These are phyloP conservation scores for Cyprinodon variegatus DNA, from an alignment of 2,113 vertebrate genomes.

Conservation along the genomic window DNA sequence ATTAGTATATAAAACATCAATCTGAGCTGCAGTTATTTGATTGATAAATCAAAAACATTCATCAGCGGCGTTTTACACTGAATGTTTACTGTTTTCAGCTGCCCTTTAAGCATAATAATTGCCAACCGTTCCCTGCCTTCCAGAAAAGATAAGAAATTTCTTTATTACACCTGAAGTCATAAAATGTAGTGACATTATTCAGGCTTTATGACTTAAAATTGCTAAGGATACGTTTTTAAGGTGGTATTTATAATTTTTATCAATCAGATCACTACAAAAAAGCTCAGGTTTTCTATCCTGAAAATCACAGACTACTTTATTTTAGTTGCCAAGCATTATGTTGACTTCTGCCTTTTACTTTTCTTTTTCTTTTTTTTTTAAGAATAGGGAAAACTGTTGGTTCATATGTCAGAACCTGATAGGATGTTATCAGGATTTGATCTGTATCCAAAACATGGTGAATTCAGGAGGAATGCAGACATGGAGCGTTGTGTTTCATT, in stretches of 20 bases:
- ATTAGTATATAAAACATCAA: neutral
- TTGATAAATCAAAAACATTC: neutral
- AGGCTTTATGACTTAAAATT: neutral
- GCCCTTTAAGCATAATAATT: neutral
- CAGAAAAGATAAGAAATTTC: neutral
- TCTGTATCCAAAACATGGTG: constrained; percentile 38
- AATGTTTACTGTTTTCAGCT: neutral
- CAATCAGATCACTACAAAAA: constrained; percentile 1
- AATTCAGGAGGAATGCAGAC: constrained; percentile 16
- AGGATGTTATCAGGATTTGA: constrained; percentile 25
- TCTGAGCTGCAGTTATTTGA: neutral
- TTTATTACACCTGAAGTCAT: neutral
- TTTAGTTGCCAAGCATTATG: constrained; percentile 26
- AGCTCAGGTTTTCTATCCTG: constrained; percentile 46
- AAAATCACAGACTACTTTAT: constrained; percentile 30
- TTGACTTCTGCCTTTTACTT: constrained; percentile 19
- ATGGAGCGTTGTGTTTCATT: neutral
- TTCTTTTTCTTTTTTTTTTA: neutral
- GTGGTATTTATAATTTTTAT: neutral
- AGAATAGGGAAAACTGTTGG: neutral
- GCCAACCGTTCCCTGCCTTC: constrained; percentile 1
- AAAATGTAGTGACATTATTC: neutral
- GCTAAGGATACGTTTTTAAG: neutral
- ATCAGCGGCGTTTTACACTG: neutral
- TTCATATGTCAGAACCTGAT: constrained; percentile 7